Base-by-base conservation (phyloP, 2,113 vertebrate species). In the Rousettus leschenaultii region DNA sequence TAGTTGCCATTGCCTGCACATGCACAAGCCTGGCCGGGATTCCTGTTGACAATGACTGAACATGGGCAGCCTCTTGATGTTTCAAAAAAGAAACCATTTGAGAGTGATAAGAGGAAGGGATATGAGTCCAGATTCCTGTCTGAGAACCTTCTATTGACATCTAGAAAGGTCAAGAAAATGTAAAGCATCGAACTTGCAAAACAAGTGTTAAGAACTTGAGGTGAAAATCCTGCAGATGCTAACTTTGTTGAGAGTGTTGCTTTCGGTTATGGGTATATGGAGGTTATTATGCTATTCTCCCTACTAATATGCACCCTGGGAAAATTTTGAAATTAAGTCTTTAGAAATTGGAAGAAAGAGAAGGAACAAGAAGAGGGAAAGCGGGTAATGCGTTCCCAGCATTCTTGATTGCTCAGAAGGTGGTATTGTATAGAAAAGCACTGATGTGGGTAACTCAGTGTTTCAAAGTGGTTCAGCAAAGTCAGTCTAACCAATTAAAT, bases 121-220 rank as follows among this genome's bases (percentile, higher is more conserved):
- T 40, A 26, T 5, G 7, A 65, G 35, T 78, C 11, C 35, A 1
- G 2, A 59, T 93, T 78, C 18, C 91, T 82, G 40, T 40, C 66
- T 80, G 53, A 86, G 93, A 83, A 75, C 0, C 3, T 84, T 78
- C 16, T 53, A 8, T 66, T 73, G 68, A 9, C 53, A 45, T 91
- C 30, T n/a, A n/a, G n/a, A 71, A 94, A 57, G 30, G 65, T 40
- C 51, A 92, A 59, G 33, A 74, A 90, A 79, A 63, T n/a, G 0
- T 35, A 71, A 92, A 92, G 53, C 70, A 66, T 90, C 59, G 87
- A 80, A 57, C 12, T 86, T 78, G 38, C 16, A 94, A 94, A 96
- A 79, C 66, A 73, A 3, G 45, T 78, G 12, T 92, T 55, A 94
- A 26, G 45, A 83, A 19, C 33, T 79, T 79, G 93, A 70, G 18